Base-by-base conservation (phyloP, 2,888 invertebrate genomes). In the Nowickia ferox region DNA sequence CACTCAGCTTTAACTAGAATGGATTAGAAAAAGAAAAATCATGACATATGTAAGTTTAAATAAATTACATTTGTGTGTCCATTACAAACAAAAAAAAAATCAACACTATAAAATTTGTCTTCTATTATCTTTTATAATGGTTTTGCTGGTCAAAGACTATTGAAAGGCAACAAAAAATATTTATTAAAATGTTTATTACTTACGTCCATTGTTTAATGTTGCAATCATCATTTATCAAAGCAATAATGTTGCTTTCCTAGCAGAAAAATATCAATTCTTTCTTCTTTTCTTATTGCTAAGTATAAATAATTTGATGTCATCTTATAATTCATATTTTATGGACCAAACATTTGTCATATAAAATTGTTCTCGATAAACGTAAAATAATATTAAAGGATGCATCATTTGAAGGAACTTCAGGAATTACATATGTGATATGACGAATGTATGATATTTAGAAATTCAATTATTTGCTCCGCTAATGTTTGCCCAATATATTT, bases 41-140 rank as follows among this genome's bases (percentile, higher is more conserved):
- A 68, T 69, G 75, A 69, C 68, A 82, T 46, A n/a, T n/a, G n/a
- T n/a, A 74, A 68, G 44, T 68, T 63, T 59, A 81, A 61, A 51
- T 69, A 68, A 75, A 57, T 19, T 61, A 61, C 22, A 72, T 59
- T 63, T 74, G 17, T 61, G 8, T 9, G 8, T 9, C 40, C 11
- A 44, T 15, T 59, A 30, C 22, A 38, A 59, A 22, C 30, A n/a
- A 59, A 72, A 44, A 55, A 42, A 46, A 15, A 19, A 6, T 46
- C 59, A 9, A 57, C 59, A 72, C 44, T 30, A 30, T 38, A 11
- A 46, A 2, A 59, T 38, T 59, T 2, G n/a, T 9, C n/a, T 53
- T 3, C 11, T 19, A 19, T 19, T 53, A 53, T 11, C 2, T 19
- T 19, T 19, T 19, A 11, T 53, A 8, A 48, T 53, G 19, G 4